These are phyloP conservation scores for Amphiprion ocellaris DNA, from an alignment of 2,113 vertebrate species.

Conservation along the genomic window DNA sequence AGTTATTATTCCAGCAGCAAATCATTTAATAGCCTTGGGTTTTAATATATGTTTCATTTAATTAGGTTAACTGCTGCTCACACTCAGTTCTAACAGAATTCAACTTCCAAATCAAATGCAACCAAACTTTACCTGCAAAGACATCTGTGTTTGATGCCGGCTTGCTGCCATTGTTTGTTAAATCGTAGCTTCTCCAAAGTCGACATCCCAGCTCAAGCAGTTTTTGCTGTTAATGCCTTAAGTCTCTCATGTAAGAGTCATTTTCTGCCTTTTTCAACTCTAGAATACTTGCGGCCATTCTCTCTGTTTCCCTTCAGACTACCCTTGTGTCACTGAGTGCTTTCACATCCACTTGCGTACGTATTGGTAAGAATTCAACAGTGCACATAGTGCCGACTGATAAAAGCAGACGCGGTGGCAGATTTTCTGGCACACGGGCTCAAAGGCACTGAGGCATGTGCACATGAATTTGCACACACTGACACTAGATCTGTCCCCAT, in stretches of 20 bases:
- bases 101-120: constrained; percentile 21
- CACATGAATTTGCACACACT: constrained; percentile 41
- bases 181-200: constrained; percentile 14
- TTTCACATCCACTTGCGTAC: constrained; percentile 35
- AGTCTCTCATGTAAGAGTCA: background rate
- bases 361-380: constrained; percentile 35
- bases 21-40: constrained; percentile 33
- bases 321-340: constrained; percentile 28
- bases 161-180: constrained; percentile 2
- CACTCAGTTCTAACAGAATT: constrained; percentile 1
- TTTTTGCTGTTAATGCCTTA: constrained; percentile 34
- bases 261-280: constrained; percentile 27
- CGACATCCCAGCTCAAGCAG: constrained; percentile 19
- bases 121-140: constrained; percentile 13
- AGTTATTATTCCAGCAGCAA: constrained; percentile 1
- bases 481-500: constrained; percentile 22
- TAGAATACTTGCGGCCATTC: constrained; percentile 9
- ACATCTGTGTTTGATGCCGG: constrained; percentile 26
- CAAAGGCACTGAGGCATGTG: constrained; percentile 40
- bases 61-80: constrained; percentile 31
- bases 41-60: constrained; percentile 33
- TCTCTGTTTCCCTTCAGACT: constrained; percentile 35
- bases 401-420: constrained; percentile 56
- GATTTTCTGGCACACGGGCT: constrained; percentile 42
- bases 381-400: constrained; percentile 27